Evolutionary conservation across 2,888 invertebrate genomes (phyloP).

Genomic region (Elgonia sp.): DNA sequence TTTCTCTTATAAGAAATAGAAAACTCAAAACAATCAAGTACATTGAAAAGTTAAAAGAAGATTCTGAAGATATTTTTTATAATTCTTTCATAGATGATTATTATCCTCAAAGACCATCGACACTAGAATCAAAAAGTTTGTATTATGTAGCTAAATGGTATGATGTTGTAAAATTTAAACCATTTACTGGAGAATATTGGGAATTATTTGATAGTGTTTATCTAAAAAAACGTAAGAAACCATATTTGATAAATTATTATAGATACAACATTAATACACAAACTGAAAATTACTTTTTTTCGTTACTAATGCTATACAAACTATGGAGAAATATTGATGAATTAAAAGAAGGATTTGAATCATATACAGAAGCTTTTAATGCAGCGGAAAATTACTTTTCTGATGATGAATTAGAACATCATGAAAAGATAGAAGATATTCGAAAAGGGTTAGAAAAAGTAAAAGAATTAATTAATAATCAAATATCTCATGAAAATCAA

Average conservation of each 20-base stretch:
- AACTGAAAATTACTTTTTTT: constrained; percentile 80
- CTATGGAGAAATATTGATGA: constrained; percentile 79
- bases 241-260: constrained; percentile 81
- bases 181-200: neutral
- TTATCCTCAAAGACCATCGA: constrained; percentile 20
- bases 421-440: constrained; percentile 25
- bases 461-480: constrained; percentile 30
- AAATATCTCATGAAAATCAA: constrained; percentile 23
- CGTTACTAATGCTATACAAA: constrained; percentile 78
- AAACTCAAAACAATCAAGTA: constrained; percentile 9
- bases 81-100: constrained; percentile 10
- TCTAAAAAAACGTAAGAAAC: constrained; percentile 74
- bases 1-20: constrained; percentile 16
- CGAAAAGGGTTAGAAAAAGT: constrained; percentile 32
- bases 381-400: constrained; percentile 14
- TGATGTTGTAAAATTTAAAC: constrained; percentile 8
- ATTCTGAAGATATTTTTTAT: constrained; percentile 17
- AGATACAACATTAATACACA: constrained; percentile 76
- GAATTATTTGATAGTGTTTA: neutral
- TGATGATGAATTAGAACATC: constrained; percentile 36
- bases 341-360: constrained; percentile 72
- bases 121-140: constrained; percentile 26
- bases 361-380: constrained; percentile 78
- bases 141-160: constrained; percentile 18
- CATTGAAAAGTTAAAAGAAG: neutral